Conservation (phyloP, 2,797 vertebrate genomes). For the Rhinophrynus dorsalis region DNA sequence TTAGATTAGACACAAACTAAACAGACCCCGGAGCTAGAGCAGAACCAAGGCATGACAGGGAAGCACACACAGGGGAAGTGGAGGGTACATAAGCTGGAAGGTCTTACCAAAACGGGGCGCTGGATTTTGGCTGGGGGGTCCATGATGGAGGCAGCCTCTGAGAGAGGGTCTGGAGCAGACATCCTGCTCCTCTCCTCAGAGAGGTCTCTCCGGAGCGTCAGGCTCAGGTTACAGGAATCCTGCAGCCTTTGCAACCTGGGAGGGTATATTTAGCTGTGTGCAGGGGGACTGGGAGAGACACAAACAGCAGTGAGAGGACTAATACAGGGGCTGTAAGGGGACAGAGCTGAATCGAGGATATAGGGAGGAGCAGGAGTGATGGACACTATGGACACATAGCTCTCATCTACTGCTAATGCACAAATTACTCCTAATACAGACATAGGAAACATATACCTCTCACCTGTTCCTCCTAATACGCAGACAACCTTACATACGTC, state of each 20-base stretch:
- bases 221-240: conserved; percentile 71
- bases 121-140: conserved; percentile 60
- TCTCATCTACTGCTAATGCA: background rate
- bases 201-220: conserved; percentile 53
- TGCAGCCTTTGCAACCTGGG: conserved; percentile 62
- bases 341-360: background rate
- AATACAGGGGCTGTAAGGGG: conserved; percentile 12
- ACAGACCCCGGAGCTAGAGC: background rate
- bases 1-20: background rate
- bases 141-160: conserved; percentile 59
- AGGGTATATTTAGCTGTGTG: conserved; percentile 71
- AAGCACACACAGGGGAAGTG: background rate
- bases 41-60: background rate
- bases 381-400: background rate
- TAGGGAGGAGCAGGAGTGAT: background rate
- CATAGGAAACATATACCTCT: background rate
- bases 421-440: background rate
- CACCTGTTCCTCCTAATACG: too few species aligned
- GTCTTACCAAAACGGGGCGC: conserved; percentile 62
- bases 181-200: conserved; percentile 45
- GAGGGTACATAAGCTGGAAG: too few species aligned
- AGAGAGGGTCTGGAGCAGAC: conserved; percentile 58
- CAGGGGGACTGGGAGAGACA: conserved; percentile 33
- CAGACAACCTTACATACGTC: too few species aligned
- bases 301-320: conserved; percentile 15